Conservation (phyloP, 2,113 vertebrate genomes). For the Onychostoma macrolepis region DNA sequence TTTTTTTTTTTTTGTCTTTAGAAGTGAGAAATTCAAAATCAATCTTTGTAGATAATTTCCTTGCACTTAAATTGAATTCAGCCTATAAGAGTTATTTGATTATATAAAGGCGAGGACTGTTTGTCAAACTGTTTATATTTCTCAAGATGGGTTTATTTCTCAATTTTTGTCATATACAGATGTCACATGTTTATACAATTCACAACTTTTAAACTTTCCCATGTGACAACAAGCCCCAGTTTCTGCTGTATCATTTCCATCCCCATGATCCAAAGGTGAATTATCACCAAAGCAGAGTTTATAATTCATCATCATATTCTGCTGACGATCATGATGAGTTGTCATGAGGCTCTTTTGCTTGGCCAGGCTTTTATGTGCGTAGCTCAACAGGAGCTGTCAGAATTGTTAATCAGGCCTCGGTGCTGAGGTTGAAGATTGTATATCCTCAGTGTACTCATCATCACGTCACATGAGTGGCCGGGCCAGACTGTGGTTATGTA, state of each 20-base stretch:
- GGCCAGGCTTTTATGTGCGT: not conserved
- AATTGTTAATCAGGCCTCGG: not conserved
- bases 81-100: not conserved
- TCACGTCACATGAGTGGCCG: slow-evolving; percentile 6
- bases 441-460: slow-evolving; percentile 18
- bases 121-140: not conserved
- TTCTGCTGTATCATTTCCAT: not conserved
- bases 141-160: not conserved
- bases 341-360: not conserved
- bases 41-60: not conserved
- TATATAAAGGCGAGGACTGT: not conserved
- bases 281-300: not conserved
- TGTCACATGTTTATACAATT: not conserved
- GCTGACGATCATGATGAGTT: not conserved
- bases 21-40: not conserved
- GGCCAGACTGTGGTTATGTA: slow-evolving; percentile 33
- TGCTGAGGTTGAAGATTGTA: slow-evolving; percentile 20
- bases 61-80: not conserved
- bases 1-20: not conserved
- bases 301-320: not conserved
- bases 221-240: not conserved
- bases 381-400: slow-evolving; percentile 16
- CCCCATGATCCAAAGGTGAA: not conserved
- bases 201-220: not conserved
- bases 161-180: not conserved